phyloP scores from a whole-genome alignment of 2,113 vertebrate genomes.

The Tonatia bakeri region DNA sequence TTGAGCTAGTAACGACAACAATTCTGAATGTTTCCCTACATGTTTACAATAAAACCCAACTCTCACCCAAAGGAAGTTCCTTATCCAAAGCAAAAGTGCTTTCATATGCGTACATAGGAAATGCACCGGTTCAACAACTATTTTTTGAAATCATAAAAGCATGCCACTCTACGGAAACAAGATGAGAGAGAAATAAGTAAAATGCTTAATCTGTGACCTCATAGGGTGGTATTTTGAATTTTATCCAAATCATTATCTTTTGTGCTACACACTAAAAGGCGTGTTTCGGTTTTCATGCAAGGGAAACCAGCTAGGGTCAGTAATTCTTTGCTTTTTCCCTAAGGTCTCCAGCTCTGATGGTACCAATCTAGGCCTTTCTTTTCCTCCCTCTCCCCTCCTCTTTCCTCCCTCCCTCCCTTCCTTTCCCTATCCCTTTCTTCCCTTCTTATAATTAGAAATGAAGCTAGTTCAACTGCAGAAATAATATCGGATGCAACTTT shows the following conservation, averaged over 20 bases:
- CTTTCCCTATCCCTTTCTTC: accelerated
- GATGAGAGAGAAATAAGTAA: not conserved
- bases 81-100: not conserved
- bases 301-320: not conserved
- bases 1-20: not conserved
- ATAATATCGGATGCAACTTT: not conserved
- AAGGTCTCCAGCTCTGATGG: not conserved
- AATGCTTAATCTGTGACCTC: not conserved
- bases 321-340: not conserved
- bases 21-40: not conserved
- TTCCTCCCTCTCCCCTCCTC: too few species aligned
- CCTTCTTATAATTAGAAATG: not conserved
- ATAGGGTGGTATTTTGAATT: not conserved
- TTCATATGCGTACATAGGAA: not conserved
- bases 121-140: not conserved
- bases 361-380: not conserved
- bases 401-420: too few species aligned
- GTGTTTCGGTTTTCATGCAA: not conserved
- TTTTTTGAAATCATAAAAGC: constrained; percentile 28
- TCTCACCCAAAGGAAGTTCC: not conserved
- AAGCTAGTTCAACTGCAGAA: not conserved
- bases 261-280: not conserved
- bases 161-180: not conserved
- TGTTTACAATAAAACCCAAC: not conserved
- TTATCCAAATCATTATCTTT: not conserved